Base-by-base conservation (phyloP, 2,888 invertebrate species). In the Drosophila yooni region DNA sequence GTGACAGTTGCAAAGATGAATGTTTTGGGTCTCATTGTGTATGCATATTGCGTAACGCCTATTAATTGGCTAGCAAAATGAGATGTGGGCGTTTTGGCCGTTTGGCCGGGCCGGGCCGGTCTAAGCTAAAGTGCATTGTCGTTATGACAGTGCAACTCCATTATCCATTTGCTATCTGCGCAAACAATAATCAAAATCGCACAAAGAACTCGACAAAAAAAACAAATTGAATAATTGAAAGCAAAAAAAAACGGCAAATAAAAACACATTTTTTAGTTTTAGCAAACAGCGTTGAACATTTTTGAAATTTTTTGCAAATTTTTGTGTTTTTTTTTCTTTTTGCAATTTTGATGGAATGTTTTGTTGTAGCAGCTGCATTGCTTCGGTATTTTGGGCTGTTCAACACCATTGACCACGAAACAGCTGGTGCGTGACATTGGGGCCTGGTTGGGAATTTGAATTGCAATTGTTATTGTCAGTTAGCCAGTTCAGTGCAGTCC, bases 381-480 rank as follows among this genome's bases (percentile, higher is more conserved):
- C 59, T 53, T 54, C 66, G 50, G 72, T 52, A 69, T 52, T 53
- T 60, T 34, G 56, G 52, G 31, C 51, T 72, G 82, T 72, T 81
- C 79, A 63, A 81, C 65, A 65, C 82, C 81, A 81, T 78, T 82
- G 81, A 79, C 85, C 85, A 85, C 80, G 62, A 79, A 84, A 70
- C 67, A 69, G 82, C 66, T 64, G 79, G 65, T 64, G 82, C 84
- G 70, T 81, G 74, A 74, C 71, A 69, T 38, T 70, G 73, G 36
- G 13, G 34, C 53, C 2, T 15, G 53, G 18, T n/a, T 40, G 48
- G 29, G 11, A 51, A 74, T 74, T 61, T 74, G 50, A 65, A 73
- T 60, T 38, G 65, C 48, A 56, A 52, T 54, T 62, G 59, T 10
- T 25, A 21, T 21, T 54, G 38, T 40, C 21, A 25, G 56, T 40